phyloP scores from a whole-genome alignment of 2,113 vertebrate genomes.

The Melanerpes aurifrons region DNA sequence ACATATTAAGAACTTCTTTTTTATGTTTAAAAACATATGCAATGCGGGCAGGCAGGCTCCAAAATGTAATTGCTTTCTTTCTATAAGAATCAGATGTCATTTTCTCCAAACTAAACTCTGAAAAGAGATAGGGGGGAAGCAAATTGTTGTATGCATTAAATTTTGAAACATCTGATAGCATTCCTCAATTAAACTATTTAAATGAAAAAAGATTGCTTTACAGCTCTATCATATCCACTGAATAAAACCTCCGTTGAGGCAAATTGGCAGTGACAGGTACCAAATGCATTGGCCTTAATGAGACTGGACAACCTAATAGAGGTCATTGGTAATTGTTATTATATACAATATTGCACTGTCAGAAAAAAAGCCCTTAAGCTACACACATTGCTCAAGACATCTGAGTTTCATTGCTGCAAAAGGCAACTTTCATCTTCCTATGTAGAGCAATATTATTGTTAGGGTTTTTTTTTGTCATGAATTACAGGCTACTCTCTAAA shows the following conservation, averaged over 20 bases:
- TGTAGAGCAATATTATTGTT: slow-evolving; percentile 40
- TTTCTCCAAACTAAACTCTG: slow-evolving; percentile 83
- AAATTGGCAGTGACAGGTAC: slow-evolving; percentile 93
- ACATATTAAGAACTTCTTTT: slow-evolving; percentile 88
- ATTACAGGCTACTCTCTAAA: slow-evolving; percentile 1
- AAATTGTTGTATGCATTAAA: slow-evolving; percentile 91
- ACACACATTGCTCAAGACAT: slow-evolving; percentile 70
- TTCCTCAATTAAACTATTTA: slow-evolving; percentile 98
- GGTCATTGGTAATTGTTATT: slow-evolving; percentile 94
- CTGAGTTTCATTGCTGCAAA: slow-evolving; percentile 55
- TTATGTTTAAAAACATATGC: slow-evolving; percentile 88
- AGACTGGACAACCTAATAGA: slow-evolving; percentile 88
- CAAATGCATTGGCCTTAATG: slow-evolving; percentile 83
- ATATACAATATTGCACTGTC: slow-evolving; percentile 88
- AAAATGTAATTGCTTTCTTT: slow-evolving; percentile 87
- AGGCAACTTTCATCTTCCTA: slow-evolving; percentile 42
- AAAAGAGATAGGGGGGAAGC: slow-evolving; percentile 79
- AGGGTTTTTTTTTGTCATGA: neutral
- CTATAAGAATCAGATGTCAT: slow-evolving; percentile 88
- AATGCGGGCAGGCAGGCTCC: slow-evolving; percentile 78
- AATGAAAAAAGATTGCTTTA: slow-evolving; percentile 95
- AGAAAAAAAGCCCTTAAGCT: slow-evolving; percentile 59
- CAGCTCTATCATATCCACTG: slow-evolving; percentile 93
- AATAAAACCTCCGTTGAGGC: slow-evolving; percentile 91
- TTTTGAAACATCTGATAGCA: slow-evolving; percentile 93